Base-by-base conservation (phyloP, 1,140 invertebrate genomes). In the Cyclina sinensis region DNA sequence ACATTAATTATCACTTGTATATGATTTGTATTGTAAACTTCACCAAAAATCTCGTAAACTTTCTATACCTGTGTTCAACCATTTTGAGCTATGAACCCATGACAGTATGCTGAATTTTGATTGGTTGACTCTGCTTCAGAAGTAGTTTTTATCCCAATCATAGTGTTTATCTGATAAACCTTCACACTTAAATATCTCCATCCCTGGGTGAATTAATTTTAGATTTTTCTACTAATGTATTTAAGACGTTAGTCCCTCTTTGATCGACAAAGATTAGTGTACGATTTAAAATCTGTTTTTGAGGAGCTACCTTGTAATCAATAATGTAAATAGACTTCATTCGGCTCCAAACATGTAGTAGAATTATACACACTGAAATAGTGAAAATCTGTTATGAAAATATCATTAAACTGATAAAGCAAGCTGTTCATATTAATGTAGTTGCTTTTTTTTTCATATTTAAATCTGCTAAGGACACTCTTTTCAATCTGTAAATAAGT, bases 181-280 rank as follows among this genome's bases (percentile, higher is more conserved):
- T 32, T 1, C 37, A 37, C 35, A 2, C 32, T 70, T 62, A 37
- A 70, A 11, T 51, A 18, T 68, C 80, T 7, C 59, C 37, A 16
- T 30, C 21, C 21, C 80, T 43, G 68, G 35, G 11, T 48, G 57
- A 62, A 82, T 65, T 62, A 30, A 65, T 65, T 68, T 48, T 9
- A 46, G n/a, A 68, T 82, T 82, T 76, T 65, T 82, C 62, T 82
- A 82, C 59, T 82, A 81, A 82, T 82, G 80, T 82, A 46, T 54
- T 78, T 78, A 48, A 78, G 43, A 48, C 32, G 46, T 18, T 51
- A 48, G 70, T 11, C 2, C 18, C 32, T 48, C 74, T 78, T 78
- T 78, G 74, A 78, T 78, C 74, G 32, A 51, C 7, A 78, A 14
- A 78, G 74, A 78, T 78, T 54, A 78, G 30, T 35, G 21, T 18